phyloP scores from a whole-genome alignment of 30 jellyfish, hydroid and myxozoan genomes.

The Morbakka virulenta region DNA sequence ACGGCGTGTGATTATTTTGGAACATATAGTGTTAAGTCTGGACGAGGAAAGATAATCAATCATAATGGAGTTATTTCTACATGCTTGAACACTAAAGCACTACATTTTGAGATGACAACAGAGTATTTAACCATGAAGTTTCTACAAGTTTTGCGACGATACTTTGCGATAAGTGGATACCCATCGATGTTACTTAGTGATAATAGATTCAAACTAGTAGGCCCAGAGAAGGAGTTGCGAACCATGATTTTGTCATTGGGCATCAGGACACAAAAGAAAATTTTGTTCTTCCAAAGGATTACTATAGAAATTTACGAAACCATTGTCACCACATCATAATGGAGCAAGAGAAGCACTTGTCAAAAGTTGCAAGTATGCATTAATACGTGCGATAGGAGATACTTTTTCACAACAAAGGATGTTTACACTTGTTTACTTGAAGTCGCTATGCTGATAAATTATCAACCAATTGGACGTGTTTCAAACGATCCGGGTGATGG shows the following conservation, averaged over 20 bases:
- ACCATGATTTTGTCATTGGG: constrained; percentile 38
- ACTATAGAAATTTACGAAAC: constrained; percentile 51
- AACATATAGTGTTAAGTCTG: constrained; percentile 39
- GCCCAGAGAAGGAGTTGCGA: constrained; percentile 46
- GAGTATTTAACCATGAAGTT: constrained; percentile 55
- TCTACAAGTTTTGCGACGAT: constrained; percentile 57
- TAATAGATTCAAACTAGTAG: constrained; percentile 64
- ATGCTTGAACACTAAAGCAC: constrained; percentile 71
- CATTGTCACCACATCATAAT: constrained; percentile 64
- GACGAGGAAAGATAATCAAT: constrained; percentile 51
- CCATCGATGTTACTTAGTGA: constrained; percentile 52
- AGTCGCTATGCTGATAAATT: constrained; percentile 48
- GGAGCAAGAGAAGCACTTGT: constrained; percentile 71
- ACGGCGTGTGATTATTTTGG: constrained; percentile 68
- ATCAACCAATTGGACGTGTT: constrained; percentile 56
- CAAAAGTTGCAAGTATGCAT: constrained; percentile 40
- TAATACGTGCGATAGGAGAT: constrained; percentile 49
- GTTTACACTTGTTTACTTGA: constrained; percentile 54
- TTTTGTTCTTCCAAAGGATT: constrained; percentile 48
- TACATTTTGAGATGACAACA: constrained; percentile 46
- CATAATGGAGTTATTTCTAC: constrained; percentile 52
- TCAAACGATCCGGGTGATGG: constrained; percentile 81
- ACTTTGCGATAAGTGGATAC: constrained; percentile 46
- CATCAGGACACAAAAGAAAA: constrained; percentile 9
- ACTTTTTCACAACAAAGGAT: constrained; percentile 41